Base-by-base conservation (phyloP, 2,797 vertebrate species). In the Cyprinella venusta region DNA sequence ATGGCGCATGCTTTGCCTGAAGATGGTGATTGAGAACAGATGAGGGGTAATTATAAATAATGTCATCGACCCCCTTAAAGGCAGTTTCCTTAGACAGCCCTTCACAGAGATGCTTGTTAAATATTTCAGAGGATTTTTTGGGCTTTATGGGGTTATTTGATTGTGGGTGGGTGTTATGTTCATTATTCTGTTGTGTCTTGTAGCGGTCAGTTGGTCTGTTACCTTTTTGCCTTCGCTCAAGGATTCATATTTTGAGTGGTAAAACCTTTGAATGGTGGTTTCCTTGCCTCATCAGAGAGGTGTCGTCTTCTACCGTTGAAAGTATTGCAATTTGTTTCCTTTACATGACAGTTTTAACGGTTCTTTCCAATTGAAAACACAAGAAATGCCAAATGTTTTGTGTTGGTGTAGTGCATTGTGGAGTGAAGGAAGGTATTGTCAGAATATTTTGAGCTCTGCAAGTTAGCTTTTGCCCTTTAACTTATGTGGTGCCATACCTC, bases 401-500 rank as follows among this genome's bases (percentile, higher is more conserved):
- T 78, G 80, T 85, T 59, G 26, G 90, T 92, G 85, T 86, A 80
- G 81, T 91, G 86, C 89, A 59, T 85, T 87, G 78, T 76, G 45
- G 65, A 50, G 36, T 82, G 76, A 68, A 36, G 45, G 61, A 63
- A 76, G 30, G 40, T 67, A 77, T 89, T 92, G 90, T 91, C 80
- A 84, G 75, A 88, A 90, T 78, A 88, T 82, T 79, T 40, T 63
- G 90, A 87, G 72, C 79, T 81, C 80, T 86, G 72, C 81, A 91
- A 71, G 69, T 91, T 89, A 84, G 78, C 83, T 83, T 89, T 52
- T 68, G 59, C 33, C 86, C 83, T 52, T 90, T 87, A 86, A 90
- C 80, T 87, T 90, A 88, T 91, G 91, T 92, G 91, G 92, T 94
- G 91, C 92, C 92, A 93, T 93, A 94, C 91, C 91, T 93, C 88